These are phyloP conservation scores for Pseudomugil tenellus DNA, from an alignment of 2,797 vertebrate genomes.

Conservation along the genomic window DNA sequence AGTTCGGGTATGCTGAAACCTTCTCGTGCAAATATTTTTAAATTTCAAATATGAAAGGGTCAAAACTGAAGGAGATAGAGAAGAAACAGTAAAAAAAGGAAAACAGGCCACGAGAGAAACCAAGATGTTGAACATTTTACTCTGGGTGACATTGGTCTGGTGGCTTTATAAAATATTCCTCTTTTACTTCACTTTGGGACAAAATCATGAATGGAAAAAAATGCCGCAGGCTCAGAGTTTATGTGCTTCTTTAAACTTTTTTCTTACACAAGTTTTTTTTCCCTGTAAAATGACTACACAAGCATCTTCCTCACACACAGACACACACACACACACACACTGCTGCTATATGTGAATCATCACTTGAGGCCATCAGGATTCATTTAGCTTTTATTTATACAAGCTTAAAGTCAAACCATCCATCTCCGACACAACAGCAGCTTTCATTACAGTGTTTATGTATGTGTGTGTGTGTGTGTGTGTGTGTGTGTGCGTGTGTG, in stretches of 20 bases:
- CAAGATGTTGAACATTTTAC: constrained; percentile 9
- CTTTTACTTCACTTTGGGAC: constrained; percentile 63
- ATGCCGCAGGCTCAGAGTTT: constrained; percentile 40
- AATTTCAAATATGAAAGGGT: constrained; percentile 12
- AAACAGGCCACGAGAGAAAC: background rate
- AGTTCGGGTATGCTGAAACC: background rate
- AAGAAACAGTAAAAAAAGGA: no score
- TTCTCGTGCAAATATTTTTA: background rate
- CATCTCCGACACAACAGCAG: constrained; percentile 71
- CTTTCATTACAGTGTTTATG: constrained; percentile 64
- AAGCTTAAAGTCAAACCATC: constrained; percentile 78
- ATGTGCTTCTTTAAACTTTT: constrained; percentile 42
- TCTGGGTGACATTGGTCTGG: constrained; percentile 55
- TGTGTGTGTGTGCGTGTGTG: no score
- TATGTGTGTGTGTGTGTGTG: constrained; percentile 39
- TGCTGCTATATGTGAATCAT: constrained; percentile 49
- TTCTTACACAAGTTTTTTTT: constrained; percentile 17
- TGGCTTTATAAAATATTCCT: constrained; percentile 41
- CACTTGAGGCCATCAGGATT: constrained; percentile 74
- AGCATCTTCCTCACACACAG: constrained; percentile 28
- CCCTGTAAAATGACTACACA: constrained; percentile 35
- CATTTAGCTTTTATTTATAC: constrained; percentile 81
- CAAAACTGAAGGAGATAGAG: no score
- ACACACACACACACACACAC: constrained; percentile 44
- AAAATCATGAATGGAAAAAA: constrained; percentile 66